Evolutionary conservation across 2,888 invertebrate genomes (phyloP), one percentile per base, ranked within the genome.

Genomic region (Dromius quadrimaculatus): DNA sequence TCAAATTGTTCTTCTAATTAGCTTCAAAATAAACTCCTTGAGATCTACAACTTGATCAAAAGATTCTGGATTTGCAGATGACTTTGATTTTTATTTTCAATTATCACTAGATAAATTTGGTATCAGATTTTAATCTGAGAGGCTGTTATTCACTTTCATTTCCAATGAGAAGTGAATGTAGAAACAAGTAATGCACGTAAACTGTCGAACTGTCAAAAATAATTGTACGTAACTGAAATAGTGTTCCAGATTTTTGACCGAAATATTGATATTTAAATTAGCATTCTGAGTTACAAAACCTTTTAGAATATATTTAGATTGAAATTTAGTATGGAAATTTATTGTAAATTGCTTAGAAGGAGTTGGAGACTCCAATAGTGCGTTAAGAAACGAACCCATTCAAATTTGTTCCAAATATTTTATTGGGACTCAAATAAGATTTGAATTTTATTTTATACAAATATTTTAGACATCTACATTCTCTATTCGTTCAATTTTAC

Each of bases 61-160:
- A 20, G 20, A 20, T 20, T 23, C 22, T 47, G 23, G 3, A 54
- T 54, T 54, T 54, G 13, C 15, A 32, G 23, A 15, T 17, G 50
- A 13, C 50, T 54, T 54, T 54, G 50, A 54, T 54, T 54, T 54
- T 54, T 15, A 41, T 41, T 11, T 20, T 47, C 23, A 47, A 20
- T 47, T 22, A 54, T 54, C 50, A 54, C 13, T 15, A 28, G 28
- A 54, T 54, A 23, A 20, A 54, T 47, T n/a, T n/a, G n/a, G n/a
- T n/a, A n/a, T n/a, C n/a, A n/a, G n/a, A n/a, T n/a, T n/a, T n/a
- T n/a, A n/a, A n/a, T n/a, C n/a, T n/a, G n/a, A n/a, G n/a, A n/a
- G n/a, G n/a, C n/a, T n/a, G 47, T 47, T n/a, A 47, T 28, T n/a
- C 28, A 54, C 50, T 54, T 54, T 54, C 50, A 19, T 28, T 54